Evolutionary conservation across 2,888 invertebrate genomes (phyloP).

Genomic region (Molorchus minor): DNA sequence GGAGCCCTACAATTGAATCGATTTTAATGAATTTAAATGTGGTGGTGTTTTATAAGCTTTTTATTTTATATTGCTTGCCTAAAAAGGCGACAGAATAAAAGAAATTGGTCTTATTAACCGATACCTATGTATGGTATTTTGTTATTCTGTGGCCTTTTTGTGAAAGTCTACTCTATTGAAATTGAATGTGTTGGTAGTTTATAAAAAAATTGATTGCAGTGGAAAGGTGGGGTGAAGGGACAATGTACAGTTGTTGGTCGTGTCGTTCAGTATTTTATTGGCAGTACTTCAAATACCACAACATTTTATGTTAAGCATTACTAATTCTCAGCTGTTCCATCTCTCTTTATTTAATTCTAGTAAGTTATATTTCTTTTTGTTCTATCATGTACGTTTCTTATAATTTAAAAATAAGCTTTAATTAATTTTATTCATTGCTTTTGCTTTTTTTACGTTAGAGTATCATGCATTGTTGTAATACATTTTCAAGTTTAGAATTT

Average conservation of each 20-base stretch:
- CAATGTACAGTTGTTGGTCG: slow-evolving; percentile 69
- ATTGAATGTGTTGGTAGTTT: slow-evolving; percentile 23
- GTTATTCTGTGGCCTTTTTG: background rate
- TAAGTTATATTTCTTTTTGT: slow-evolving; percentile 53
- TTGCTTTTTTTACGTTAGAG: too few species aligned
- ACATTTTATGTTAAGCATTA: slow-evolving; percentile 71
- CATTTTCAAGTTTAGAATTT: too few species aligned
- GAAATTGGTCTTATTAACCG: too few species aligned
- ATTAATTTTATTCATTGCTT: too few species aligned
- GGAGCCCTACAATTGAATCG: too few species aligned
- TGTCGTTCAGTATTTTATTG: slow-evolving; percentile 72
- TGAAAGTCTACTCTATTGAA: background rate
- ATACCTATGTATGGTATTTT: too few species aligned
- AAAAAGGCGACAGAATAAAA: too few species aligned
- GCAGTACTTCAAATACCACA: slow-evolving; percentile 70
- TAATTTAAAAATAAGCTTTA: too few species aligned
- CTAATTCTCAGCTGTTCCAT: slow-evolving; percentile 52
- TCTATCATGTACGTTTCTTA: slow-evolving; percentile 34
- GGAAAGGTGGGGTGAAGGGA: slow-evolving; percentile 67
- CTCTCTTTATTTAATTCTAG: slow-evolving; percentile 60
- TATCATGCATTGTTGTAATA: too few species aligned
- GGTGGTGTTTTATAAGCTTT: too few species aligned
- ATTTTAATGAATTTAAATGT: too few species aligned
- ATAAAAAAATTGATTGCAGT: slow-evolving; percentile 61
- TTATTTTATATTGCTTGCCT: too few species aligned